Evolutionary conservation across 2,113 vertebrate genomes (phyloP), one percentile per base, ranked within the genome.

Genomic region (Vanacampus margaritifer): DNA sequence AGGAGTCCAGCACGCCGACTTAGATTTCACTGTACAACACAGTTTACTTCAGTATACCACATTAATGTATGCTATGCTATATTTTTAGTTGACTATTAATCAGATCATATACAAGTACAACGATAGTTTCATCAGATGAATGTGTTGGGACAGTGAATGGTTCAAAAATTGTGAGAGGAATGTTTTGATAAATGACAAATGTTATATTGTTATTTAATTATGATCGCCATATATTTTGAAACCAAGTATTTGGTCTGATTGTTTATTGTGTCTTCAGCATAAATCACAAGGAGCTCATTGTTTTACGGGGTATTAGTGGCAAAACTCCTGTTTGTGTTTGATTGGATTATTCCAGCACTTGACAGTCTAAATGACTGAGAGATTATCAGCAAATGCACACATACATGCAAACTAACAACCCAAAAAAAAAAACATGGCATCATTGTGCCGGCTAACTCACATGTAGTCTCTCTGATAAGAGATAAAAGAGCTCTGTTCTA

Each of bases 381-480:
- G 26, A 57, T 19, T 16, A 28, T 57, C 6, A 57, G 13, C 54
- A 2, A 57, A 57, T 10, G 14, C 26, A 57, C 14, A 57, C 16
- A 23, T 50, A 50, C 43, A 45, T 45, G 43, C 14, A 45, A 9
- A 41, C 19, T 24, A 54, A 54, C 26, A 10, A 28, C 48, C 28
- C 28, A 2, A 2, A 2, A 32, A 32, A 32, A 32, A 32, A 32
- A 32, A 32, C 66, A 66, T 79, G 53, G 71, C 74, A 21, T 79
- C 70, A 70, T 54, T 35, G 16, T 19, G 16, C 28, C n/a, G 4
- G 58, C 11, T 10, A 37, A 14, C 19, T 64, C 16, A 70, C 61
- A 72, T 71, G 57, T 37, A 16, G 63, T 69, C 48, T 11, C 61
- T 65, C 67, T 57, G 72, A 79, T 50, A 57, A 36, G 17, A 74